Conservation (phyloP, 2,888 invertebrate genomes). For the Morinoia aosen region DNA sequence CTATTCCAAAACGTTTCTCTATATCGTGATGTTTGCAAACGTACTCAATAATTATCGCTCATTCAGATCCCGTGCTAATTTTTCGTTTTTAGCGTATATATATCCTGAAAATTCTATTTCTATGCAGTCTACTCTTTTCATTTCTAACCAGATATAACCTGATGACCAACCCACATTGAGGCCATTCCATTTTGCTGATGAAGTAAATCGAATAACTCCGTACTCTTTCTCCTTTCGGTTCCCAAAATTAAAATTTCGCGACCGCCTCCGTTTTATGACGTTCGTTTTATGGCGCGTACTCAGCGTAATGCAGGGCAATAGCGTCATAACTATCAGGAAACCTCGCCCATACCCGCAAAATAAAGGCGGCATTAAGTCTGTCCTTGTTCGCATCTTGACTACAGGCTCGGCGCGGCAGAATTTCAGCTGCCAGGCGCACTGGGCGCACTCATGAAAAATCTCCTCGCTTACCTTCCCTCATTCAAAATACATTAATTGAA, state of each 20-base stretch:
- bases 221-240: not conserved
- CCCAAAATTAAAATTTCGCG: not conserved
- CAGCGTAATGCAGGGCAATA: not conserved
- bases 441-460: not conserved
- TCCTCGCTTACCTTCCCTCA: not conserved
- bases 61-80: too few relatives aligned
- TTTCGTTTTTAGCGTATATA: too few relatives aligned
- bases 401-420: not conserved
- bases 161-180: too few relatives aligned
- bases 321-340: not conserved
- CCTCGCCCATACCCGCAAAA: not conserved
- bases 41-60: too few relatives aligned
- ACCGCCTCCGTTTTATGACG: not conserved
- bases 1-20: too few relatives aligned
- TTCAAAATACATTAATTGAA: not conserved
- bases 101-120: too few relatives aligned
- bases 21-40: too few relatives aligned
- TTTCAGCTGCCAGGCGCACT: not conserved
- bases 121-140: too few relatives aligned
- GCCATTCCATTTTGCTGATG: too few relatives aligned
- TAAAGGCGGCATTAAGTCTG: not conserved
- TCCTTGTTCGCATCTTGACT: not conserved
- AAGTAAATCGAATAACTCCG: not conserved
- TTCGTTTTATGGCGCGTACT: not conserved
- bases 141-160: too few relatives aligned